These are phyloP conservation scores for Seira ritae DNA, from an alignment of 2,888 invertebrate species.

Conservation along the genomic window DNA sequence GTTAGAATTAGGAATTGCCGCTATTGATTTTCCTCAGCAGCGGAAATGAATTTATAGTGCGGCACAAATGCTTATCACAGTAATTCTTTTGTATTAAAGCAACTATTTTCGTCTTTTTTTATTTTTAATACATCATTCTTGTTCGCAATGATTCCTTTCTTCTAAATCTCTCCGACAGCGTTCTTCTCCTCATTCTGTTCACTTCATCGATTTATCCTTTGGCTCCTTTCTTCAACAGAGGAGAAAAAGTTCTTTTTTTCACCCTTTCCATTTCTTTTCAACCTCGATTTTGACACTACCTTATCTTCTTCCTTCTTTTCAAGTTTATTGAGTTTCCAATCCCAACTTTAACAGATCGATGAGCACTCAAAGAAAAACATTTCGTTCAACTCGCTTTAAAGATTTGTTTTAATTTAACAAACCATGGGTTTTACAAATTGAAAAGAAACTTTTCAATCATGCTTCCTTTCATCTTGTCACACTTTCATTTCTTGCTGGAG, in stretches of 20 bases:
- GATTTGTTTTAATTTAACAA: slow-evolving; percentile 62
- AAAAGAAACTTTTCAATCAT: slow-evolving; percentile 59
- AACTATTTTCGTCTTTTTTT: too few species aligned
- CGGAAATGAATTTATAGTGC: too few species aligned
- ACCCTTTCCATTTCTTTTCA: slow-evolving; percentile 40
- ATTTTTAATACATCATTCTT: background rate
- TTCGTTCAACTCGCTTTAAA: slow-evolving; percentile 54
- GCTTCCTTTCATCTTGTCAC: slow-evolving; percentile 41
- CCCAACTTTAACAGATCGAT: slow-evolving; percentile 56
- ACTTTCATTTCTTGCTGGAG: slow-evolving; percentile 24
- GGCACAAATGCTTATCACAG: too few species aligned
- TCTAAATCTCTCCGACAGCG: background rate
- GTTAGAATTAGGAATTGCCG: too few species aligned
- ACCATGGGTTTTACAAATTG: slow-evolving; percentile 62
- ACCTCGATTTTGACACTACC: slow-evolving; percentile 21
- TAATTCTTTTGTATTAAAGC: too few species aligned
- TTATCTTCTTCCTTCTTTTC: slow-evolving; percentile 22
- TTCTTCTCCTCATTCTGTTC: slow-evolving; percentile 8
- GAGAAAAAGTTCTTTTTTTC: slow-evolving; percentile 47
- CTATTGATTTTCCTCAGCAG: too few species aligned
- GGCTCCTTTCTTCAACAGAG: slow-evolving; percentile 22
- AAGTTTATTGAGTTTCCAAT: slow-evolving; percentile 64
- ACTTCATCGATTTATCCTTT: slow-evolving; percentile 56
- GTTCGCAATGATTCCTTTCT: background rate
- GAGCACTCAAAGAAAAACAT: slow-evolving; percentile 58